Base-by-base conservation (phyloP, 2,797 vertebrate genomes). In the Galaxias olidus region DNA sequence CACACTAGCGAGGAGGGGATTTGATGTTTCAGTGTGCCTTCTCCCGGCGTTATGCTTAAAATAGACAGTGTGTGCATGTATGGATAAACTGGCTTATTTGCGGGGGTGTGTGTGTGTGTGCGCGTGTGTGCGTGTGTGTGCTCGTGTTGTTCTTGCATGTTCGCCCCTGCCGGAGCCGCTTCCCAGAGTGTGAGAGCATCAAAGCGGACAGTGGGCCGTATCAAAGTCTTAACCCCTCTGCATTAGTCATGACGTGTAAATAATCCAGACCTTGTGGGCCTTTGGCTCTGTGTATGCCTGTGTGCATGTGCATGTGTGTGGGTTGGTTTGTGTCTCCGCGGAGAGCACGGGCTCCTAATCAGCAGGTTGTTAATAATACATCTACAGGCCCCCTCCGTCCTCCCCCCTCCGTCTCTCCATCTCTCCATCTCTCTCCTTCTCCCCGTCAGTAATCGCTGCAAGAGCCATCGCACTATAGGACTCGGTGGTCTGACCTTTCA, bases 191-290 rank as follows among this genome's bases (percentile, higher is more conserved):
- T 78, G 49, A 70, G 72, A 80, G 85, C 72, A 77, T 86, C 81
- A 90, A 84, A 91, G 87, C 74, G 60, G 80, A 75, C 79, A 81
- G 61, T 74, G 52, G 80, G 75, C 79, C 86, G 62, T 83, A 91
- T 94, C 87, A 87, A 89, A 92, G 84, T 88, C 78, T 89, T 91
- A 91, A 85, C 87, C 87, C 74, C 84, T 70, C 80, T 92, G 53
- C 76, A 89, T 92, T 90, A 90, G 80, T 92, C 89, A 93, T 88
- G 75, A 75, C 80, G 71, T 85, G 85, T 88, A 87, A 91, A 87
- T 91, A 92, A 92, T 88, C 86, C 82, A 84, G 79, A 79, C 72
- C 78, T 68, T 87, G 78, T 72, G 86, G 78, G 79, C 78, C 67
- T 75, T 70, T 76, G 78, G 87, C 77, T 60, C 78, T 67, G 76